These are phyloP conservation scores for Salarias fasciatus DNA, from an alignment of 2,797 vertebrate species.

Conservation along the genomic window DNA sequence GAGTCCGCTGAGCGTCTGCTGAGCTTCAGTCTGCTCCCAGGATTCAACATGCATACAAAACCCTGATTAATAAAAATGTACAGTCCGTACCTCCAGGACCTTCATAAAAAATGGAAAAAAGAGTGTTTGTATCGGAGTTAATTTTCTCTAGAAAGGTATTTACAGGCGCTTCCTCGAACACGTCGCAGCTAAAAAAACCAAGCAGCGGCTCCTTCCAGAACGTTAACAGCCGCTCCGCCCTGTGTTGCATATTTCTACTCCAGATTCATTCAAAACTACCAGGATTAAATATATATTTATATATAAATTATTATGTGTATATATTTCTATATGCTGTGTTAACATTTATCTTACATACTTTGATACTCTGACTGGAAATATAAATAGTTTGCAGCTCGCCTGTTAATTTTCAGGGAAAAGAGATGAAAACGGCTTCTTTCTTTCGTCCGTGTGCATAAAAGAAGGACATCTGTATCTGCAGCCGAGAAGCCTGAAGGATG, in stretches of 20 bases:
- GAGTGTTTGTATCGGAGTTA: slow-evolving; percentile 36
- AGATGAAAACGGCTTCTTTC: no score
- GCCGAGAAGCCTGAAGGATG: no score
- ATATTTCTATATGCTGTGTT: slow-evolving; percentile 11
- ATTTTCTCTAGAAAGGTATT: slow-evolving; percentile 26
- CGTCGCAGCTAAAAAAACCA: no score
- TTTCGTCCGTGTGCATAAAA: no score
- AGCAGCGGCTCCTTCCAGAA: no score
- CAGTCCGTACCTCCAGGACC: slow-evolving; percentile 16
- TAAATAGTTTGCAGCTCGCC: slow-evolving; percentile 10
- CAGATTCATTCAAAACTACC: slow-evolving; percentile 16
- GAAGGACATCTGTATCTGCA: no score
- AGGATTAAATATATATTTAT: slow-evolving; percentile 46
- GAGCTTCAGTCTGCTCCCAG: slow-evolving; percentile 3
- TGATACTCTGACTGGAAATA: slow-evolving; percentile 25
- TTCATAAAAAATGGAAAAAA: slow-evolving; percentile 42
- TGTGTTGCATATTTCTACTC: slow-evolving; percentile 52
- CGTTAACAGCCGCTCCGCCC: no score
- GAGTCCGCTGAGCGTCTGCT: slow-evolving; percentile 8
- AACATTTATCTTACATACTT: slow-evolving; percentile 40
- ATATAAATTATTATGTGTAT: neutral
- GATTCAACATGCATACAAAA: slow-evolving; percentile 61
- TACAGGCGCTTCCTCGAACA: no score
- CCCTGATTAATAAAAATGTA: slow-evolving; percentile 53
- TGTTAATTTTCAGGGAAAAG: no score